phyloP scores from a whole-genome alignment of 2,888 invertebrate species.

The Lycaena phlaeas region DNA sequence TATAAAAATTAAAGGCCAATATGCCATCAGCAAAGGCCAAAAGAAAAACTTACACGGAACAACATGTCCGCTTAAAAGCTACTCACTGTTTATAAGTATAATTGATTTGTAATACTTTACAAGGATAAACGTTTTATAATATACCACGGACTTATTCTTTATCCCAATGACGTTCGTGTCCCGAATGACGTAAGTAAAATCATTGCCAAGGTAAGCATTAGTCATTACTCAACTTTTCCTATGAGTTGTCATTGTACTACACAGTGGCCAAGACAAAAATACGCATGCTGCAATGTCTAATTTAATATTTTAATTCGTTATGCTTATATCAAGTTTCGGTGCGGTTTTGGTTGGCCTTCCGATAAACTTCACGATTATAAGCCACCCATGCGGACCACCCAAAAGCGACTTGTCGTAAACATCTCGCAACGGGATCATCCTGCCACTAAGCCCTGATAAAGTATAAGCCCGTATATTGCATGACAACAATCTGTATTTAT shows the following conservation, averaged over 20 bases:
- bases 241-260: constrained; percentile 19
- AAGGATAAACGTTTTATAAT: too few relatives aligned
- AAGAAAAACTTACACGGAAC: too few relatives aligned
- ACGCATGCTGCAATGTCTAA: constrained; percentile 26
- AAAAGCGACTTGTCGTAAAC: constrained; percentile 51
- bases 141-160: constrained; percentile 9
- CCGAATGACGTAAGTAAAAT: constrained; percentile 20
- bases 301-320: constrained; percentile 27
- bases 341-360: constrained; percentile 43
- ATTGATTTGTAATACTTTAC: too few relatives aligned
- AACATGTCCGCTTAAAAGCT: too few relatives aligned
- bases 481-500: constrained; percentile 32
- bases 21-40: too few relatives aligned
- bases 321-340: constrained; percentile 39
- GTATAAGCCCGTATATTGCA: constrained; percentile 25
- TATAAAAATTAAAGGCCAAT: too few relatives aligned
- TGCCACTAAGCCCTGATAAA: constrained; percentile 49
- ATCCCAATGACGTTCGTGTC: constrained; percentile 6
- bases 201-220: constrained; percentile 25
- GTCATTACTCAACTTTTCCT: constrained; percentile 22
- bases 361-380: constrained; percentile 48
- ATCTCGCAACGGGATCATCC: constrained; percentile 55
- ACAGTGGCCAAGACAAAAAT: constrained; percentile 22
- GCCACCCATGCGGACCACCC: constrained; percentile 52
- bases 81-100: too few relatives aligned